A percentile compares a stretch with the other conserved stretches of the same genome.
phyloP scores from a whole-genome alignment of 2,888 invertebrate genomes.

The Cerceris ruficornis region DNA sequence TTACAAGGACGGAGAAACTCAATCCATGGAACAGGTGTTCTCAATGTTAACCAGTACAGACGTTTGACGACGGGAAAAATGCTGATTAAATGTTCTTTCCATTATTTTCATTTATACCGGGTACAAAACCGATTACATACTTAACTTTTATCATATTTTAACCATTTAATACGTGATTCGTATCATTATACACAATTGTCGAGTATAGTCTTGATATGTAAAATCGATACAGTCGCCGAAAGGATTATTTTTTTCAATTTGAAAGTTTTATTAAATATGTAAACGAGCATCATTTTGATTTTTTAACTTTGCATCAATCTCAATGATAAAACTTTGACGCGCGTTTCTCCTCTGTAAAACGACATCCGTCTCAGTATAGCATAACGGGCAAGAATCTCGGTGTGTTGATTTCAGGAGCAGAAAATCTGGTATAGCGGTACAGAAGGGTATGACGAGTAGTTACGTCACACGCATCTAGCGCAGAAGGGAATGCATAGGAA shows the following conservation, averaged over 20 bases:
- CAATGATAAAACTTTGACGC: not conserved
- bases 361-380: not conserved
- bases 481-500: constrained; percentile 17
- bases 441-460: constrained; percentile 54
- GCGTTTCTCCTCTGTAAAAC: not conserved
- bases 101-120: not conserved
- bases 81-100: not conserved
- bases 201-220: no score
- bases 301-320: no score
- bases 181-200: no score
- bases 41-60: constrained; percentile 23
- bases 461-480: constrained; percentile 53
- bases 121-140: no score
- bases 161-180: no score
- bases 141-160: not conserved
- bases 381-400: constrained; percentile 11
- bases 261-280: no score
- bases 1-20: constrained; percentile 45
- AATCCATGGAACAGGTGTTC: constrained; percentile 42
- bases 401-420: constrained; percentile 5
- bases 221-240: no score
- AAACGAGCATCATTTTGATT: not conserved
- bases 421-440: constrained; percentile 54
- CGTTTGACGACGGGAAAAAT: constrained; percentile 15
- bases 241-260: no score